Evolutionary conservation across 2,797 vertebrate species (phyloP).

Genomic region (Amblyraja radiata): DNA sequence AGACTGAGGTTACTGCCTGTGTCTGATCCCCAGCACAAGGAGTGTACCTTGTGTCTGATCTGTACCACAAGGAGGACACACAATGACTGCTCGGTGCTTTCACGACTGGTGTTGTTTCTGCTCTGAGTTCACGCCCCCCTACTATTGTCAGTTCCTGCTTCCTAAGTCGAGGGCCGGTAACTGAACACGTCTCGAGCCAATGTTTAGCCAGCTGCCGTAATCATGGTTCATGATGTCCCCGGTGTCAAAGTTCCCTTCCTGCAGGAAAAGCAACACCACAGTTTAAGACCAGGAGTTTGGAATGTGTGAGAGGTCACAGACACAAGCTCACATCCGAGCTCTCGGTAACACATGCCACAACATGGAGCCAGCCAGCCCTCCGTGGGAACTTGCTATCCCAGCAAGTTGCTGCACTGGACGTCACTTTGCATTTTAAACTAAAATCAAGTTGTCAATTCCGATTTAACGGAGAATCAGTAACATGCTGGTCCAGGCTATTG

Average conservation of each 20-base stretch:
- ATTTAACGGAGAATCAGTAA: not conserved
- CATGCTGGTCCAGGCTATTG: not conserved
- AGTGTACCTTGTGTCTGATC: no score
- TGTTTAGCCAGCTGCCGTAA: conserved; percentile 25
- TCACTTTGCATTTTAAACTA: not conserved
- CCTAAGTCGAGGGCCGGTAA: not conserved
- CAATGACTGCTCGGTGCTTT: not conserved
- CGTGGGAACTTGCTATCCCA: not conserved
- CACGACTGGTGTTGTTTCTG: not conserved
- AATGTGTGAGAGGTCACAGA: not conserved
- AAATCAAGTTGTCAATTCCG: not conserved
- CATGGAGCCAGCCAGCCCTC: not conserved
- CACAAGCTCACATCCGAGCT: not conserved
- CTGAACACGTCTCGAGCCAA: not conserved
- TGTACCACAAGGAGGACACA: not conserved
- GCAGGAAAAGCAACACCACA: not conserved
- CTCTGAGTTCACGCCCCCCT: not conserved
- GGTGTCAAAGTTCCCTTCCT: conserved; percentile 20
- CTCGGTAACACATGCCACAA: not conserved
- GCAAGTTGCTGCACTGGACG: not conserved
- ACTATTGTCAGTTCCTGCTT: not conserved
- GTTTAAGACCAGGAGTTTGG: not conserved
- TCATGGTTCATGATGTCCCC: not conserved
- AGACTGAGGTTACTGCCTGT: not conserved
- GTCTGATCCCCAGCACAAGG: not conserved